Evolutionary conservation across 1,140 invertebrate species (phyloP).

Genomic region (Drosophila pseudoananassae): DNA sequence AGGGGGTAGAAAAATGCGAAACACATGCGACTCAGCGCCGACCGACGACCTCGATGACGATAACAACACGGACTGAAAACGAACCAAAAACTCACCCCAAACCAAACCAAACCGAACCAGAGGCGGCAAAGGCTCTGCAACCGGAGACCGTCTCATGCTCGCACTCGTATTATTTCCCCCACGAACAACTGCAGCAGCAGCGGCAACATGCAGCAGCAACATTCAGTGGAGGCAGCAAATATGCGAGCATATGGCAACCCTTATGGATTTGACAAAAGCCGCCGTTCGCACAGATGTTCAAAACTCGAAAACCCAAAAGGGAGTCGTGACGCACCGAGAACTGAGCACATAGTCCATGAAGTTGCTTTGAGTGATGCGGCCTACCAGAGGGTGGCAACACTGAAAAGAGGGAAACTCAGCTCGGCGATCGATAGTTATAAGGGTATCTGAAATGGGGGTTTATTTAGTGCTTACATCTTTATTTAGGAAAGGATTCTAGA

Average conservation of each 20-base stretch:
- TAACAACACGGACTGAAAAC: constrained; percentile 57
- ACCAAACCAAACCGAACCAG: not conserved
- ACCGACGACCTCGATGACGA: constrained; percentile 71
- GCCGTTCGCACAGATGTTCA: constrained; percentile 49
- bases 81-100: constrained; percentile 72
- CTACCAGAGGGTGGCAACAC: constrained; percentile 62
- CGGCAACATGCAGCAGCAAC: not conserved
- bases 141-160: constrained; percentile 24
- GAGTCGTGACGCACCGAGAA: constrained; percentile 7
- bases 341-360: not conserved
- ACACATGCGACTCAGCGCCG: constrained; percentile 70
- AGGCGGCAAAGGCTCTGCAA: constrained; percentile 3
- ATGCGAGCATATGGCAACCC: constrained; percentile 79
- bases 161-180: constrained; percentile 54
- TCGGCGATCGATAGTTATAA: constrained; percentile 23
- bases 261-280: constrained; percentile 65
- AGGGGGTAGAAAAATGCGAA: constrained; percentile 77
- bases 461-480: not conserved
- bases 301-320: constrained; percentile 20
- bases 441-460: not conserved
- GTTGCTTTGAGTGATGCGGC: constrained; percentile 6
- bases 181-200: constrained; percentile 23
- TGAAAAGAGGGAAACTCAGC: constrained; percentile 31
- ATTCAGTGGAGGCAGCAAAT: constrained; percentile 32
- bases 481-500: not conserved